Evolutionary conservation across 2,113 vertebrate genomes (phyloP).

Genomic region (Parus major): DNA sequence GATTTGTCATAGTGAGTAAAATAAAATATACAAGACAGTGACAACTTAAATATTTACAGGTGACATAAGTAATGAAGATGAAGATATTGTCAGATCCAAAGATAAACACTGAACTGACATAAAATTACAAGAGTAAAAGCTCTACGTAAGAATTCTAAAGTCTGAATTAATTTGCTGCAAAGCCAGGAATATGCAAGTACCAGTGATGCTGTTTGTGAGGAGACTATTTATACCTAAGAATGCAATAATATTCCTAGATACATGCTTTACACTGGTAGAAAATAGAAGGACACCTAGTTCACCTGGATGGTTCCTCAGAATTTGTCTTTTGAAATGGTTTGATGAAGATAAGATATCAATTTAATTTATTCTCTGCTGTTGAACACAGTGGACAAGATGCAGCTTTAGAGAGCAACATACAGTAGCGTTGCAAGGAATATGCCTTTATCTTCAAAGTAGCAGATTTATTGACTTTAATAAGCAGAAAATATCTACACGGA

Average conservation of each 20-base stretch:
- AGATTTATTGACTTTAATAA: conserved; percentile 82
- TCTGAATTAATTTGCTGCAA: background rate
- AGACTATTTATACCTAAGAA: background rate
- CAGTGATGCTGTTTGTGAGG: background rate
- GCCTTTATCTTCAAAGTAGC: conserved; percentile 71
- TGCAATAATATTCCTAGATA: background rate
- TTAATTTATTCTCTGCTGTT: conserved; percentile 40
- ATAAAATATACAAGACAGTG: background rate
- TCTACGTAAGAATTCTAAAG: conserved; percentile 12
- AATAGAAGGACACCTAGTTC: background rate
- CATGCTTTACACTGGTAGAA: background rate
- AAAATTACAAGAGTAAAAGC: conserved; percentile 20
- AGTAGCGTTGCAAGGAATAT: conserved; percentile 58
- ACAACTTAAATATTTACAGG: conserved; percentile 42
- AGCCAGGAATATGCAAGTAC: background rate
- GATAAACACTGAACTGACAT: conserved; percentile 18
- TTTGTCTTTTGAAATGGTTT: background rate
- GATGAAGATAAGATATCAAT: background rate
- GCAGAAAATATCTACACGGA: conserved; percentile 79
- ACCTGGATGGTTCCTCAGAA: background rate
- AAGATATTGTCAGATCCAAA: conserved; percentile 15
- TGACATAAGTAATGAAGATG: conserved; percentile 9
- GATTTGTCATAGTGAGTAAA: background rate
- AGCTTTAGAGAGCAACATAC: conserved; percentile 43
- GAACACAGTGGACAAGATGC: conserved; percentile 59